Base-by-base conservation (phyloP, 2,888 invertebrate species). In the Troglohyphantes excavatus region DNA sequence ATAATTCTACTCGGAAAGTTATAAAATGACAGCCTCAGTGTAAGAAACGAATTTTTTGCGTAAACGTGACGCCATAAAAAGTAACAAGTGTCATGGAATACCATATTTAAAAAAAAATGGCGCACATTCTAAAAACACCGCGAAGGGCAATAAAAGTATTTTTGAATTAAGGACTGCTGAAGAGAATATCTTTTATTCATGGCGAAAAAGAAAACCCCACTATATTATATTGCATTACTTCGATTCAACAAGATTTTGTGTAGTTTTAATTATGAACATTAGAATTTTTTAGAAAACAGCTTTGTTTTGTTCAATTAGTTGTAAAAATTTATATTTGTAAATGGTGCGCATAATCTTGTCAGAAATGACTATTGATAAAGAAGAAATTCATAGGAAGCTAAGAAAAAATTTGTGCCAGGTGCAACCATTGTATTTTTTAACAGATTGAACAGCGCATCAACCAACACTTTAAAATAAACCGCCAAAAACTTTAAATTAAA, bases 1-100 rank as follows among this genome's bases (percentile, higher is more conserved):
- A 33, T 3, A 9, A 33, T 3, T 33, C 33, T 33, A n/a, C 17
- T 53, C 0, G 17, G 46, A 13, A 13, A 9, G 53, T n/a, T 53
- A 53, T 53, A 53, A 53, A 17, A 53, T 53, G n/a, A 11, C 53
- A 53, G 61, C 76, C 63, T 23, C 9, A 21, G 76, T 63, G 76
- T 63, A 63, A 65, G 61, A 9, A 78, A 76, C 39, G n/a, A 39
- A 39, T 33, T 19, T 6, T 33, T 17, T 11, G n/a, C 5, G 21
- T 21, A 75, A 78, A 78, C 76, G 76, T 78, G 76, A 78, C 76
- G 13, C 39, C 46, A 21, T n/a, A 6, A 61, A 9, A 27, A 21
- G 0, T 1, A 39, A 63, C 17, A 59, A 26, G 21, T 21, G 19
- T 11, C 3, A 33, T 53, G 1, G 53, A n/a, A 53, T 39, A 13